Evolutionary conservation across 1,140 invertebrate genomes (phyloP), one percentile per base, ranked within the genome.

Genomic region (Plodia interpunctella): DNA sequence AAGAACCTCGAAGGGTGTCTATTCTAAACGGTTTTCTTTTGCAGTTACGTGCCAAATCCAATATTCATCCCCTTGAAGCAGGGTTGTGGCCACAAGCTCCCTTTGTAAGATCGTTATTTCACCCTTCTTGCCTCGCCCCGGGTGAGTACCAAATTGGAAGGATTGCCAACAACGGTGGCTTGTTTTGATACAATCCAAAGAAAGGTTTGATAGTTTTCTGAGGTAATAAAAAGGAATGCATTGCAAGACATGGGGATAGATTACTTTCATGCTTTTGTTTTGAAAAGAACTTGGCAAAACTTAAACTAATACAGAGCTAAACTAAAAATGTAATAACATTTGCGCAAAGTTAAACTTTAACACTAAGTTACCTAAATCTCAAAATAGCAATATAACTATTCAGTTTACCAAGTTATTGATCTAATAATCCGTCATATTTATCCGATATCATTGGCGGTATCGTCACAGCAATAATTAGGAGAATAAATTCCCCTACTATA

Each of bases 161-260:
- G 38, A 44, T 44, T 44, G 38, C 15, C 2, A 44, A 44, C 38
- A 44, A 44, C 38, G 38, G 38, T 44, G 10, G 38, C 13, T 15
- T 44, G 38, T 44, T 44, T 44, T 44, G 38, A 44, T 44, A 44
- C 38, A 44, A 44, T 44, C n/a, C 38, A 15, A n/a, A n/a, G 38
- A 15, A 44, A 44, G 38, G 13, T 15, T 44, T 44, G 38, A 44
- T 44, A 44, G 38, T 44, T 44, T 44, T 44, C 13, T 44, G 13
- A 2, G 5, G 13, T 44, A 10, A 15, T 44, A 32, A 32, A 32
- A 32, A 32, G 30, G 30, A 9, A 32, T 32, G 10, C 30, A 1
- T 8, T 32, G 6, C 4, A 5, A 28, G 6, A 6, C 8, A 10
- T 32, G 3, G 30, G 11, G 1, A 1, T 32, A 32, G 30, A 32